Evolutionary conservation across 2,797 vertebrate species (phyloP), one percentile per base, ranked within the genome.

Genomic region (Epinephelus malabaricus): DNA sequence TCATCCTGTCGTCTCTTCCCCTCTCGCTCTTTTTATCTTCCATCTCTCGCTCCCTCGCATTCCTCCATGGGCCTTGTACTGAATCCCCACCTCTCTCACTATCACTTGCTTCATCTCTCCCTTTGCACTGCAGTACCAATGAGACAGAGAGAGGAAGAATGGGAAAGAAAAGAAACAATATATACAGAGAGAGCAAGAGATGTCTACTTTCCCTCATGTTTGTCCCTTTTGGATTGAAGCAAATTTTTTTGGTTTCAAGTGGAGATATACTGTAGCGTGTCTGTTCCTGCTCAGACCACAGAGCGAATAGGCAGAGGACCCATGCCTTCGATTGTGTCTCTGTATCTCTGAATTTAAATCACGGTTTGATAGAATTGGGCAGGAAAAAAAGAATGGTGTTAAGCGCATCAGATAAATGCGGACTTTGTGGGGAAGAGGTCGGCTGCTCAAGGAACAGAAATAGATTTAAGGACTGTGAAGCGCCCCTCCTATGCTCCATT

Each of bases 1-100:
- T 93, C 90, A 92, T 94, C 93, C 92, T 89, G 90, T 89, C 91
- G 79, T 90, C 88, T 90, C 87, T 88, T 86, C 80, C 81, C 76
- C 85, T 84, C 84, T 88, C 72, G 58, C 84, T 89, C 81, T 92
- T 89, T 90, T 88, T 86, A 76, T 92, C 82, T 91, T 89, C 88
- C 64, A 86, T 90, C 82, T 83, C 81, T 88, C 81, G 84, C 84
- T 88, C 84, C 76, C 85, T 88, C 53, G 55, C 73, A 86, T 92
- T 87, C 83, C 90, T 92, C 89, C 71, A 71, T 66, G 85, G 89
- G 82, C 84, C 86, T 83, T 84, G 83, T 78, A 86, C 78, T 85
- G 82, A 87, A 88, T 89, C 85, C 79, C 73, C 75, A 65, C 78
- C 83, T 70, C 73, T 82, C 78, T 88, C 81, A 85, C 83, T 88